Base-by-base conservation (phyloP, 2,113 vertebrate genomes). In the Erythrocercus mccallii region DNA sequence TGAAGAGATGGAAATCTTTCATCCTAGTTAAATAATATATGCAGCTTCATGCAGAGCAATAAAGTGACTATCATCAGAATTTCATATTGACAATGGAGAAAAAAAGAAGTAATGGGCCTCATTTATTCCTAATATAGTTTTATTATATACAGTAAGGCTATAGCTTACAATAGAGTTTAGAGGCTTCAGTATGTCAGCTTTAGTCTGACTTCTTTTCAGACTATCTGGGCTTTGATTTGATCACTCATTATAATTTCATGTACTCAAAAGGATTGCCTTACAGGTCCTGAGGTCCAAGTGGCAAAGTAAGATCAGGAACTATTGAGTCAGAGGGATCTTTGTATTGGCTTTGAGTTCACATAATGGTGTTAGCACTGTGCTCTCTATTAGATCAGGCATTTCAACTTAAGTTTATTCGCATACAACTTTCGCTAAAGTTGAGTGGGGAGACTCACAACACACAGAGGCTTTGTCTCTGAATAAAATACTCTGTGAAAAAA, bases 21-120 rank as follows among this genome's bases (percentile, higher is more conserved):
- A 62, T 54, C 73, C 35, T 40, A 56, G 68, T 93, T 88, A 94
- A 95, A 96, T 90, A 96, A 95, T 83, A 77, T 83, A 94, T 86
- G 56, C 90, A 83, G 71, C 53, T 80, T 88, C 79, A 86, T 58
- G 79, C 71, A 90, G 88, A 90, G 88, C 68, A 86, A 91, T 93
- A 83, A 93, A 92, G 64, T 77, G 71, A 66, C 79, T 93, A 89
- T 88, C 79, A 88, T 76, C 68, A 88, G 90, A 96, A 93, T 88
- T 93, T 93, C 82, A 83, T 91, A 91, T 62, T 91, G 74, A 91
- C 88, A 93, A 85, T 69, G 48, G 65, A 54, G 15, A 40, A 89
- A 68, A 91, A 92, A 81, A 51, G 78, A 80, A 70, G 38, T 95
- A 96, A 96, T 80, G 20, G 64, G 12, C 11, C 20, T 38, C 68